phyloP scores from a whole-genome alignment of 2,113 vertebrate species.

The Oryzias curvinotus region DNA sequence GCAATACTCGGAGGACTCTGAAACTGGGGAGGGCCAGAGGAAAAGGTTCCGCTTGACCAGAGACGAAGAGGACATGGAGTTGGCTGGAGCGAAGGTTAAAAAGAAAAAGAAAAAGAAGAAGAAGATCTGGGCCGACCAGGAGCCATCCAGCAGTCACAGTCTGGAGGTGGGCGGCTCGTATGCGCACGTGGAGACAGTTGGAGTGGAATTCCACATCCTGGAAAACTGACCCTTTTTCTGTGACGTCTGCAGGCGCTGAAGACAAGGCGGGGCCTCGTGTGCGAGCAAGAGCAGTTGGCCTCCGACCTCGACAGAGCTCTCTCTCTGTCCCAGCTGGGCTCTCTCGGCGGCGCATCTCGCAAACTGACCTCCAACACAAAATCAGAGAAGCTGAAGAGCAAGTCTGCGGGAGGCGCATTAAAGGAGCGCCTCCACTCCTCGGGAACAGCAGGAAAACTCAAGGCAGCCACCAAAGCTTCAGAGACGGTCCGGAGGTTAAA shows the following conservation, averaged over 20 bases:
- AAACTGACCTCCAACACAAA: constrained; percentile 39
- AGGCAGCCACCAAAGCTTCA: constrained; percentile 82
- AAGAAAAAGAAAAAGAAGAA: constrained; percentile 83
- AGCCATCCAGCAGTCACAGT: constrained; percentile 79
- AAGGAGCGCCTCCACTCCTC: constrained; percentile 81
- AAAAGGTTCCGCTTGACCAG: constrained; percentile 84
- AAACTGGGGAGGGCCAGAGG: constrained; percentile 84
- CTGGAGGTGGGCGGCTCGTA: constrained; percentile 80
- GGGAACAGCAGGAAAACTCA: constrained; percentile 87
- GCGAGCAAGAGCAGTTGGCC: constrained; percentile 92
- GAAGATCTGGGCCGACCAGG: constrained; percentile 86
- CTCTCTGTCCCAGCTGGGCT: constrained; percentile 90
- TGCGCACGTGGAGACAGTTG: neutral
- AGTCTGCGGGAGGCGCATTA: constrained; percentile 76
- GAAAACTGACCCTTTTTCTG: neutral
- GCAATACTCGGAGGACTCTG: constrained; percentile 89
- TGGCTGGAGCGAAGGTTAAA: constrained; percentile 66
- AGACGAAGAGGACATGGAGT: constrained; percentile 81
- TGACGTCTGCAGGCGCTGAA: constrained; percentile 74
- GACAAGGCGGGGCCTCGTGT: constrained; percentile 82
- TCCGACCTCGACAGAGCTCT: constrained; percentile 91
- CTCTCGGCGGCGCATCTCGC: constrained; percentile 74
- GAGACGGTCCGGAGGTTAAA: constrained; percentile 83
- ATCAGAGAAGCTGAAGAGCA: constrained; percentile 64
- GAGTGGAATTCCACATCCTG: fast-evolving